Evolutionary conservation across 2,888 invertebrate species (phyloP).

Genomic region (Oscheius myriophilus): DNA sequence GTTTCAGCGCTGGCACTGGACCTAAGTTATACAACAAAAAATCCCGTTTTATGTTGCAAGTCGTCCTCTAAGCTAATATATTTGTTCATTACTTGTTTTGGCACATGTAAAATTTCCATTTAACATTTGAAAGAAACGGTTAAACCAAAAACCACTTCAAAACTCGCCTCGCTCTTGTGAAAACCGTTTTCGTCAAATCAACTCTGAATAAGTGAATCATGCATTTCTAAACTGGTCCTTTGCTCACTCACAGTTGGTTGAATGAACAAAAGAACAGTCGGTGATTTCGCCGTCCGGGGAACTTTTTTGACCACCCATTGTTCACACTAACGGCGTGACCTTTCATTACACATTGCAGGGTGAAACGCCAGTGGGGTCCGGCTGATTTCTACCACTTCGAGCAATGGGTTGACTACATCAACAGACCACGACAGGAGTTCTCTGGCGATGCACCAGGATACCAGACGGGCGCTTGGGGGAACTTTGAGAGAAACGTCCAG

Average conservation of each 20-base stretch:
- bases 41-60: background rate
- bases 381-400: conserved; percentile 20
- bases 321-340: background rate
- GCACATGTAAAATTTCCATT: too few species aligned
- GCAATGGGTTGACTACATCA: conserved; percentile 28
- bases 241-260: background rate
- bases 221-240: background rate
- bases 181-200: too few species aligned
- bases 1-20: too few species aligned
- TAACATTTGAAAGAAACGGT: too few species aligned
- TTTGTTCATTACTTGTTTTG: too few species aligned
- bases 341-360: conserved; percentile 15
- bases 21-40: too few species aligned
- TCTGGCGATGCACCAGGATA: conserved; percentile 6
- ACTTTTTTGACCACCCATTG: conserved; percentile 4
- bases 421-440: conserved; percentile 15
- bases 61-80: too few species aligned
- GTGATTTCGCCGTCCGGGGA: background rate
- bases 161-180: too few species aligned
- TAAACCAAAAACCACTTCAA: too few species aligned
- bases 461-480: background rate
- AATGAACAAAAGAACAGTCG: background rate
- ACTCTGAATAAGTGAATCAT: background rate
- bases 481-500: conserved; percentile 8
- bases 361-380: conserved; percentile 26